Evolutionary conservation across 2,113 vertebrate genomes (phyloP).

Genomic region (Sula dactylatra): DNA sequence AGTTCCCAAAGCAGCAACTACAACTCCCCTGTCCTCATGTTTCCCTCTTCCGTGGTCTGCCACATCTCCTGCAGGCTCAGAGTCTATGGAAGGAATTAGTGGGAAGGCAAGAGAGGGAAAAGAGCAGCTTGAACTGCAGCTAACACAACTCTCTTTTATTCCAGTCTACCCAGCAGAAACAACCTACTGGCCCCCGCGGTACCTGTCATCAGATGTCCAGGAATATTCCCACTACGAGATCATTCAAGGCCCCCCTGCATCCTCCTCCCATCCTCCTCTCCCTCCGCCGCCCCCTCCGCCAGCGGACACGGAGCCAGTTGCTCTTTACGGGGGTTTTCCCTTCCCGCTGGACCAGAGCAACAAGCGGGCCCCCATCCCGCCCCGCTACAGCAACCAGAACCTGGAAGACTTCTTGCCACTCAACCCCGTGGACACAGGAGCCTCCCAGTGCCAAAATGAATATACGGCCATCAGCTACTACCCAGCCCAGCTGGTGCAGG

Average conservation of each 20-base stretch:
- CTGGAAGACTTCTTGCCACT: slow-evolving; percentile 90
- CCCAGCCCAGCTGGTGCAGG: slow-evolving; percentile 78
- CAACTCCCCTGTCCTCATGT: accelerated
- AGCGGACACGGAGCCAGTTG: slow-evolving; percentile 71
- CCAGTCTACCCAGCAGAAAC: slow-evolving; percentile 81
- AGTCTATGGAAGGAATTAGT: background rate
- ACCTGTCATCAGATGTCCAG: slow-evolving; percentile 77
- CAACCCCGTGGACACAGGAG: slow-evolving; percentile 73
- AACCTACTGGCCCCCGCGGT: slow-evolving; percentile 78
- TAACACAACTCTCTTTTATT: slow-evolving; percentile 55
- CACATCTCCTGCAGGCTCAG: background rate
- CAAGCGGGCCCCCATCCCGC: slow-evolving; percentile 91
- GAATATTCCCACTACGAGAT: slow-evolving; percentile 88
- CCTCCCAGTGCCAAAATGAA: slow-evolving; percentile 87
- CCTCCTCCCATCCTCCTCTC: slow-evolving; percentile 58
- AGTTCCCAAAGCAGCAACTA: background rate
- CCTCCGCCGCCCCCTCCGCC: slow-evolving; percentile 46
- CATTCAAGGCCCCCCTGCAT: slow-evolving; percentile 75
- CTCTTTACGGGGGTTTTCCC: slow-evolving; percentile 90
- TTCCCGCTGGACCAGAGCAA: slow-evolving; percentile 89
- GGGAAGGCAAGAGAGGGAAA: background rate
- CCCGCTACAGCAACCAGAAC: slow-evolving; percentile 94
- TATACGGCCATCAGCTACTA: slow-evolving; percentile 96
- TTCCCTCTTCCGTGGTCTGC: background rate
- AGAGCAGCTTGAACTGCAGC: background rate